Base-by-base conservation (phyloP, 2,113 vertebrate genomes). In the Sinocyclocheilus anshuiensis region DNA sequence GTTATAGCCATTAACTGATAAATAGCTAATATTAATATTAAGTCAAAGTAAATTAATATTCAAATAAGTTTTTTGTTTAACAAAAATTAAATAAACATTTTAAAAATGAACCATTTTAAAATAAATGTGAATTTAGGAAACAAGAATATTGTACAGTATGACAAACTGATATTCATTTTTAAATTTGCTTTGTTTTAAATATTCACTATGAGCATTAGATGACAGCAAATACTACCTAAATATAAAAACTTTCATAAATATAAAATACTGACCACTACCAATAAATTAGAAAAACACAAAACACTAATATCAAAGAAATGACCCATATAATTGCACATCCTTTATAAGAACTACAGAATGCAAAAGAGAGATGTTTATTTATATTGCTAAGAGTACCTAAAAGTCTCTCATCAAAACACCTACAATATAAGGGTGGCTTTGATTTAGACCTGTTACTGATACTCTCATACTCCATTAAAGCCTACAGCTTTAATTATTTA, bases 401-500 rank as follows among this genome's bases (percentile, higher is more conserved):
- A 45, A 12, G 45, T 48, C 67, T 55, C 33, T 11, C 6, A 4
- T 5, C 18, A 50, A 80, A 48, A 59, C n/a, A 13, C 0, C 15
- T 15, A 53, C 55, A 7, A 12, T 48, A 48, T 48, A 48, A 24
- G 6, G 0, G 3, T 6, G 39, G 24, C 53, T 77, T 86, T 76
- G 61, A 81, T 77, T 77, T 36, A 57, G 59, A 53, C 36, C 39
- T 8, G 76, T 61, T 15, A 75, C 24, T 75, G 55, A 86, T 77
- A 39, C 29, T 22, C 45, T 20, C 55, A 36, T 65, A 72, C 83
- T 67, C 69, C 83, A 89, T 29, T 29, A 39, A 85, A 36, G 87
- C 67, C 67, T 78, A 29, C 45, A 7, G 15, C 84, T 81, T 78
- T 33, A 93, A 94, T 94, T 83, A 94, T 94, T 93, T 39, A 84